phyloP scores from a whole-genome alignment of 1,140 invertebrate genomes.

The Drosophila persimilis region DNA sequence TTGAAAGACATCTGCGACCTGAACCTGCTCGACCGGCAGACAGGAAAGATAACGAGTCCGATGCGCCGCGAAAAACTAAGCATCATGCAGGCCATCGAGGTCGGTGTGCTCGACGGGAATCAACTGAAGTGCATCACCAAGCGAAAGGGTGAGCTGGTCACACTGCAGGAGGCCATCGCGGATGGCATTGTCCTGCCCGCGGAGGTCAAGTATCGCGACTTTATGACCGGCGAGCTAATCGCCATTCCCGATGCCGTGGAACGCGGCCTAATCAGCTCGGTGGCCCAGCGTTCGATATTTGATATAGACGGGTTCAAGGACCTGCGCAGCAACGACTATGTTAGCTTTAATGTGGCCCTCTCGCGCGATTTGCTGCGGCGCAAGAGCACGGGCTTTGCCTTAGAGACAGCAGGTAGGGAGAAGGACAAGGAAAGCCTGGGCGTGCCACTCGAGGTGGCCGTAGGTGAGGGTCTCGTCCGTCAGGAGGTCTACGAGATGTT shows the following conservation, averaged over 20 bases:
- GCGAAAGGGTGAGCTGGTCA: slow-evolving; percentile 91
- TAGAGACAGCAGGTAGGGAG: slow-evolving; percentile 85
- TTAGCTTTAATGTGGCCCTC: slow-evolving; percentile 94
- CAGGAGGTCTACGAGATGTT: slow-evolving; percentile 93
- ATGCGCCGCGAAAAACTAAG: slow-evolving; percentile 89
- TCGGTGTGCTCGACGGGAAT: slow-evolving; percentile 93
- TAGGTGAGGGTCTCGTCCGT: slow-evolving; percentile 87
- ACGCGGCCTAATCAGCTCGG: slow-evolving; percentile 93
- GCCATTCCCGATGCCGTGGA: slow-evolving; percentile 92
- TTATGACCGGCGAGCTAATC: slow-evolving; percentile 87
- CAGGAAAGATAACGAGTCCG: slow-evolving; percentile 89
- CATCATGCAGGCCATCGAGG: slow-evolving; percentile 92
- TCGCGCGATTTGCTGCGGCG: slow-evolving; percentile 90
- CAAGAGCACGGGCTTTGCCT: slow-evolving; percentile 88
- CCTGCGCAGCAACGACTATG: slow-evolving; percentile 90
- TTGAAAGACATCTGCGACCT: slow-evolving; percentile 93
- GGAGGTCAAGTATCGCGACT: slow-evolving; percentile 89
- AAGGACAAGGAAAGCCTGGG: slow-evolving; percentile 84
- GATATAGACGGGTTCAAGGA: slow-evolving; percentile 96
- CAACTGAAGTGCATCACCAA: slow-evolving; percentile 92
- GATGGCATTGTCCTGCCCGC: slow-evolving; percentile 90
- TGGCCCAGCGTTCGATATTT: slow-evolving; percentile 94
- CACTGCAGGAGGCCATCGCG: slow-evolving; percentile 92
- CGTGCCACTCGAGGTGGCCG: slow-evolving; percentile 88
- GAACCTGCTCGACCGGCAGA: slow-evolving; percentile 90